Evolutionary conservation across 2,888 invertebrate species (phyloP), one percentile per base, ranked within the genome.

Genomic region (Agonopterix subpropinquella): DNA sequence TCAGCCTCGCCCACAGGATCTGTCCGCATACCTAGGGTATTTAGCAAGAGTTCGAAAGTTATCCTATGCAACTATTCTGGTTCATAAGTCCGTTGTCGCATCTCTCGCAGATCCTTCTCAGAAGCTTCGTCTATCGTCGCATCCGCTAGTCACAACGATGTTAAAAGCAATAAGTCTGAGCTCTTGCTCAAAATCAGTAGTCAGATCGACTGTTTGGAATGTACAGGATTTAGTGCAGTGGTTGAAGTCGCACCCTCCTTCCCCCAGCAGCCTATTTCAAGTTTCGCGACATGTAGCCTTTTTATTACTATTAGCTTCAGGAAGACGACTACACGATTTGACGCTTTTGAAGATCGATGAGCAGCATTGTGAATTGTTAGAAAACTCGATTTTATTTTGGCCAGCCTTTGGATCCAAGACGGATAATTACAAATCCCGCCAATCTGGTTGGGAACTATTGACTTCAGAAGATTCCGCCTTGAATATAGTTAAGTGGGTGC

Each of bases 251-350:
- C 10, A 41, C 15, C 1, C 45, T 1, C 49, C 48, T 15, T 13
- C 37, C 7, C 9, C 44, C 7, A 15, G 37, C 11, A 52, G 43
- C 41, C 8, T 53, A 4, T 53, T 50, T 39, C 51, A 55, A 39
- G 13, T 55, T n/a, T 53, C 55, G 1, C 43, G 53, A 41, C 51
- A 50, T 43, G 47, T 47, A 13, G 54, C 52, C 8, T 39, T 53
- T 11, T 44, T 51, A 8, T 35, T 51, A 36, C 43, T 52, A 36
- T 43, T 52, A 11, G 42, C 47, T 11, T 50, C 52, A 8, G 51
- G 52, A 10, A 41, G 52, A 9, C 11, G 54, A 39, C 36, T 54
- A 5, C 52, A 54, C 41, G 52, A 52, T 15, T 41, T 53, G 9
- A 53, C 53, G 1, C 50, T 53, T 8, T 36, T 51, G 8, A 28